Conservation (phyloP, 1,140 invertebrate genomes). For the Camponotus pennsylvanicus region DNA sequence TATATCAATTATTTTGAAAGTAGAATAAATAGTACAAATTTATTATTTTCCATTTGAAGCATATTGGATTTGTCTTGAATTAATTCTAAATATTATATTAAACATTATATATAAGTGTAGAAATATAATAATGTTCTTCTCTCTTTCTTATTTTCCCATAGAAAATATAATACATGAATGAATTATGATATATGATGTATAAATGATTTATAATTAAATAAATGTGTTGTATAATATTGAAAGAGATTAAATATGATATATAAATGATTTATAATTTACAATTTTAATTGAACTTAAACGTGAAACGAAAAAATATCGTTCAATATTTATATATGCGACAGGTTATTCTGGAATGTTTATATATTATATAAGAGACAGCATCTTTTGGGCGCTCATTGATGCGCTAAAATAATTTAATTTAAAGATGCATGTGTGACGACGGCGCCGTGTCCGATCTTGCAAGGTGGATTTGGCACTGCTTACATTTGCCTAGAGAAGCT, state of each 20-base stretch:
- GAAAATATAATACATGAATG: not conserved
- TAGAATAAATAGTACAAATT: not conserved
- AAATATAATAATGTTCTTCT: not conserved
- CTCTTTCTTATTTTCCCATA: not conserved
- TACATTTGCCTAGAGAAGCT: slow-evolving; percentile 57
- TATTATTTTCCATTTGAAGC: not conserved
- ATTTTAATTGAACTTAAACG: not conserved
- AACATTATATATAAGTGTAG: not conserved
- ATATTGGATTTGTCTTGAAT: not conserved
- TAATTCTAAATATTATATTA: slow-evolving; percentile 5
- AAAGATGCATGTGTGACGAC: slow-evolving; percentile 47
- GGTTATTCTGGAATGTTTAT: slow-evolving; percentile 14
- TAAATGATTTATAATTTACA: too few relatives aligned
- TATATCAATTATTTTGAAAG: not conserved
- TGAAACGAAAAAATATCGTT: not conserved
- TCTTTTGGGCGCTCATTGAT: slow-evolving; percentile 29
- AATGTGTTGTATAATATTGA: too few relatives aligned
- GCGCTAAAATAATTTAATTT: slow-evolving; percentile 57
- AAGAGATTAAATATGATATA: too few relatives aligned
- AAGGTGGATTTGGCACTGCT: slow-evolving; percentile 66
- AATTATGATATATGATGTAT: not conserved
- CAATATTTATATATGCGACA: not conserved
- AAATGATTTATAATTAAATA: not conserved
- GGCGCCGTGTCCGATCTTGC: slow-evolving; percentile 52
- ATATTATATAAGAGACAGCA: not conserved